A percentile compares a stretch with the other conserved stretches of the same genome.
These are phyloP conservation scores for Paradisaea rubra DNA, from an alignment of 2,113 vertebrate genomes.

Conservation along the genomic window DNA sequence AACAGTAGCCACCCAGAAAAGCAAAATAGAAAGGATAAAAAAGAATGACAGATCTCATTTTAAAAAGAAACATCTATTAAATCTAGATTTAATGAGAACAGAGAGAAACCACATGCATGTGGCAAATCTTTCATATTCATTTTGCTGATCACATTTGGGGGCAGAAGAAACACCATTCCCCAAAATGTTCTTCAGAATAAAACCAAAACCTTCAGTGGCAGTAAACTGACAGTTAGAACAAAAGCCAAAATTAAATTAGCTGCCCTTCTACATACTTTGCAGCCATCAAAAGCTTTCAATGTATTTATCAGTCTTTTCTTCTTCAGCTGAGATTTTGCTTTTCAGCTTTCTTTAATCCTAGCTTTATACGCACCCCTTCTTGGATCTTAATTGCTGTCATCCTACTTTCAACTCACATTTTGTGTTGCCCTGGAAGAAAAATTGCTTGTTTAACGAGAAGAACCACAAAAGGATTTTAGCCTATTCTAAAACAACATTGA, in stretches of 20 bases:
- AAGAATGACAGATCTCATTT: background rate
- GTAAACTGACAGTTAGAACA: background rate
- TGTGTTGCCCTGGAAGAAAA: background rate
- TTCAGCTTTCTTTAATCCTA: constrained; percentile 14
- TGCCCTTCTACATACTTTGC: background rate
- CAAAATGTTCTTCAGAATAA: background rate
- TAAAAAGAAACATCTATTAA: background rate
- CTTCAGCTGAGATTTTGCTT: background rate
- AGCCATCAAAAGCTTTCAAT: constrained; percentile 1
- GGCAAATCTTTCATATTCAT: background rate
- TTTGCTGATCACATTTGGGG: background rate
- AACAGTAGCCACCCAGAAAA: background rate
- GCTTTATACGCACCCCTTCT: background rate
- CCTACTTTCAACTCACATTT: constrained; percentile 12
- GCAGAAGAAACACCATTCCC: background rate
- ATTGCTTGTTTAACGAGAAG: background rate
- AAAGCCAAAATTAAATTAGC: background rate
- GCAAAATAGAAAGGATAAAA: background rate
- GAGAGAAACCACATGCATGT: background rate
- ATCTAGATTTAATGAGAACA: background rate
- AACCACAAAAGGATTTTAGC: background rate
- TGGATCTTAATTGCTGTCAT: constrained; percentile 26
- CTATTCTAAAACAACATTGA: background rate
- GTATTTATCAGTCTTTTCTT: background rate
- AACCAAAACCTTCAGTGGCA: background rate